These are phyloP conservation scores for Cliona cf. orientalis DNA, from an alignment of 37 sponge, comb jelly and placozoan species.

Conservation along the genomic window DNA sequence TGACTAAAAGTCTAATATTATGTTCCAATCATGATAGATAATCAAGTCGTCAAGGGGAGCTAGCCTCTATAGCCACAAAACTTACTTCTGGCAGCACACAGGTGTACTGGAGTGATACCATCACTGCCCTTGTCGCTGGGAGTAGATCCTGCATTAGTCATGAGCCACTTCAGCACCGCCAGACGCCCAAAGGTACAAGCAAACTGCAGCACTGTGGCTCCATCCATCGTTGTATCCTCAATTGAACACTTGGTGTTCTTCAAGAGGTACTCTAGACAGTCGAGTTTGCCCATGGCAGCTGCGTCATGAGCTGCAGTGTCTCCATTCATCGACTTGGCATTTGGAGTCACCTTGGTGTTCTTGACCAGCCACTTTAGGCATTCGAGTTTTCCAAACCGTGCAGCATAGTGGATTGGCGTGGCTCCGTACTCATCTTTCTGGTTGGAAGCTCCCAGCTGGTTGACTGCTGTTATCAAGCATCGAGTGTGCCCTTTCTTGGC, in stretches of 20 bases:
- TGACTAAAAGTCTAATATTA: no score
- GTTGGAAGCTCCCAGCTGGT: constrained; percentile 36
- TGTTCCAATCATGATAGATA: no score
- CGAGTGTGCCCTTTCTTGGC: constrained; percentile 57
- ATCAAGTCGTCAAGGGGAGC: neutral
- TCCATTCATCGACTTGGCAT: constrained; percentile 56
- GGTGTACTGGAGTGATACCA: constrained; percentile 83
- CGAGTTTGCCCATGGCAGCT: constrained; percentile 75
- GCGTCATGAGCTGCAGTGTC: constrained; percentile 81
- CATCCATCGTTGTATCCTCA: constrained; percentile 23
- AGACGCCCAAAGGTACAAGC: constrained; percentile 61
- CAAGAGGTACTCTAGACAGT: constrained; percentile 74
- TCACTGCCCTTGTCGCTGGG: constrained; percentile 77
- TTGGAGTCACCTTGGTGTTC: constrained; percentile 35
- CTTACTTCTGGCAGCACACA: constrained; percentile 80
- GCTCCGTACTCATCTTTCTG: constrained; percentile 73
- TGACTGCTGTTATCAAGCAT: constrained; percentile 5
- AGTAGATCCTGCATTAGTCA: constrained; percentile 49
- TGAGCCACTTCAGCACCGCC: constrained; percentile 60
- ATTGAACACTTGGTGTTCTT: constrained; percentile 45
- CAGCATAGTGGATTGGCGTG: constrained; percentile 78
- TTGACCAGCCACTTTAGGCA: constrained; percentile 65
- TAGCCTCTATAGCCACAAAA: no score
- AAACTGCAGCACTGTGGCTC: constrained; percentile 69
- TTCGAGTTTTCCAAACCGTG: constrained; percentile 58